Evolutionary conservation across 2,888 invertebrate genomes (phyloP).

Genomic region (Cordilura impudica): DNA sequence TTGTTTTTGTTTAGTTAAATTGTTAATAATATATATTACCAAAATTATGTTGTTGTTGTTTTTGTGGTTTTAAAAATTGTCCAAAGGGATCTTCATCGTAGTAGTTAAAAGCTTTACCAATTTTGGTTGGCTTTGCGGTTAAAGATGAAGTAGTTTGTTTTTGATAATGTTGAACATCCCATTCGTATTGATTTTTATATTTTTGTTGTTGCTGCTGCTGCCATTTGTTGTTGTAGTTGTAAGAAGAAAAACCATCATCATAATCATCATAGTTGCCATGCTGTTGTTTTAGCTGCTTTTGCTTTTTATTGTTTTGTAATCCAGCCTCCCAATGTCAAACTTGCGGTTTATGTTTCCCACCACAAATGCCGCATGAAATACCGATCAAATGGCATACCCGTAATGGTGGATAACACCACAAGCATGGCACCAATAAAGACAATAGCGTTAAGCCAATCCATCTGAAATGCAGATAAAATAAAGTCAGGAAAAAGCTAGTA

Average conservation of each 20-base stretch:
- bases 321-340: conserved; percentile 78
- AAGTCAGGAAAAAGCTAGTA: too few relatives aligned
- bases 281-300: conserved; percentile 2
- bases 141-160: background rate
- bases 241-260: conserved; percentile 38
- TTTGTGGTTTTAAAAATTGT: conserved; percentile 11
- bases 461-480: too few relatives aligned
- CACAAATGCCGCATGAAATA: conserved; percentile 88
- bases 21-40: conserved; percentile 58
- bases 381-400: conserved; percentile 91
- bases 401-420: conserved; percentile 95
- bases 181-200: conserved; percentile 49
- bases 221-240: conserved; percentile 54
- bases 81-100: conserved; percentile 43
- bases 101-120: conserved; percentile 10
- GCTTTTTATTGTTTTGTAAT: conserved; percentile 69
- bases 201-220: conserved; percentile 48
- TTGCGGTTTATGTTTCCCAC: conserved; percentile 86
- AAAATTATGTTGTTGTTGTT: conserved; percentile 32
- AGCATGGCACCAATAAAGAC: conserved; percentile 92
- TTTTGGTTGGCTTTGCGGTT: conserved; percentile 10
- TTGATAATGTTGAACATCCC: conserved; percentile 46
- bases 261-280: conserved; percentile 50
- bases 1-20: too few relatives aligned
- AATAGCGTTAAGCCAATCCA: conserved; percentile 93